A percentile compares a stretch with the other conserved stretches of the same genome.
These are phyloP conservation scores for Campoplex capitator DNA, from an alignment of 2,888 invertebrate genomes.

Conservation along the genomic window DNA sequence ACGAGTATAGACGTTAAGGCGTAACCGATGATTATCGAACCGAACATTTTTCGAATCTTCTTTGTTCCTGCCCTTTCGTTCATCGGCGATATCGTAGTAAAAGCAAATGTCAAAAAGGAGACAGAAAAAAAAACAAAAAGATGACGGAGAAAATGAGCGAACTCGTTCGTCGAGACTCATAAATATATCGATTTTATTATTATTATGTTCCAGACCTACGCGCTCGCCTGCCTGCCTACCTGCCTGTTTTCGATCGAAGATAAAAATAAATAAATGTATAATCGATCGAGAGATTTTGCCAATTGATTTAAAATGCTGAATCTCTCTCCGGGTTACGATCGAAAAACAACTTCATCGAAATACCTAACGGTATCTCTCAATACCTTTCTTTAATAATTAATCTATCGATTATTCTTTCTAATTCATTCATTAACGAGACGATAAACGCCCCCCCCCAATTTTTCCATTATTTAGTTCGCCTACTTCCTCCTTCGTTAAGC, in stretches of 20 bases:
- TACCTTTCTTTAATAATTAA: neutral
- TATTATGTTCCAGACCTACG: constrained; percentile 7
- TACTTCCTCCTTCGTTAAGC: too few relatives aligned
- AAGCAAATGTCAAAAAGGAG: neutral
- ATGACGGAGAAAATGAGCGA: constrained; percentile 18
- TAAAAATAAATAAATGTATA: constrained; percentile 9
- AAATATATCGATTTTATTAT: constrained; percentile 54
- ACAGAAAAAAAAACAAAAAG: neutral
- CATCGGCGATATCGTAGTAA: neutral
- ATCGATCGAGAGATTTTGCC: neutral
- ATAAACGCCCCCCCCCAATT: too few relatives aligned
- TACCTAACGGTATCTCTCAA: neutral
- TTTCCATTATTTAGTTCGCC: too few relatives aligned
- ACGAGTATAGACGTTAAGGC: too few relatives aligned
- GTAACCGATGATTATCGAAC: too few relatives aligned
- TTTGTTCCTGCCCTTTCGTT: too few relatives aligned
- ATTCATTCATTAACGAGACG: too few relatives aligned
- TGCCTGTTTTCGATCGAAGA: neutral
- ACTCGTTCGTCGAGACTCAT: constrained; percentile 23
- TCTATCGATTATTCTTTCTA: neutral
- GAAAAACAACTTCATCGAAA: neutral
- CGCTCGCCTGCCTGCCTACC: too few relatives aligned
- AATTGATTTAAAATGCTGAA: constrained; percentile 1
- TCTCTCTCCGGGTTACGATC: neutral
- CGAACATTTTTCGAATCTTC: too few relatives aligned